Conservation (phyloP, 2,113 vertebrate species). For the Pavo muticus region DNA sequence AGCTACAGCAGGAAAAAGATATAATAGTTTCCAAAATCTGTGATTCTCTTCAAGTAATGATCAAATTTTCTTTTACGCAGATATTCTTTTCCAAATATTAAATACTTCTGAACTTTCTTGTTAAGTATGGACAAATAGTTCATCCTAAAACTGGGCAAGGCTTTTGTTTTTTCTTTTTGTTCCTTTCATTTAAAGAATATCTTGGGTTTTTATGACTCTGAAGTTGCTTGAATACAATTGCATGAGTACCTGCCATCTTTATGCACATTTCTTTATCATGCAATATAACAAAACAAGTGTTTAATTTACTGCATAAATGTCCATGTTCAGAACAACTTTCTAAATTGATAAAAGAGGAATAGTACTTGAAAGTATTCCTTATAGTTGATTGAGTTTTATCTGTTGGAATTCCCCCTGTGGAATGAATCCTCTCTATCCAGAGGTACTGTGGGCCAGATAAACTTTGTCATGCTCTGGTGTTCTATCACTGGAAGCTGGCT, state of each 20-base stretch:
- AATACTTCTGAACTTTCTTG: background rate
- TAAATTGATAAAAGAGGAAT: background rate
- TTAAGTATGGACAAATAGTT: background rate
- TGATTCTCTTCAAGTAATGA: slow-evolving; percentile 8
- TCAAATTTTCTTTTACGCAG: slow-evolving; percentile 22
- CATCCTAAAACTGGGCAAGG: background rate
- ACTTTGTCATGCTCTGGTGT: background rate
- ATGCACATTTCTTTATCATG: background rate
- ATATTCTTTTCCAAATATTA: slow-evolving; percentile 33
- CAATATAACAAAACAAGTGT: background rate
- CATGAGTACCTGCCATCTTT: background rate
- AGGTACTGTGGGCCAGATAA: background rate
- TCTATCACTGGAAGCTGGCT: background rate
- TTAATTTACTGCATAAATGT: background rate
- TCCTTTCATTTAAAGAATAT: background rate
- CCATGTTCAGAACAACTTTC: background rate
- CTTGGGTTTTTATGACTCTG: background rate
- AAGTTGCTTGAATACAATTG: background rate
- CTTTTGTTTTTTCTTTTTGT: background rate
- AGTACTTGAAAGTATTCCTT: background rate
- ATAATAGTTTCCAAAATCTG: slow-evolving; percentile 39
- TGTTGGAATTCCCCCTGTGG: background rate
- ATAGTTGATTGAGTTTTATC: background rate
- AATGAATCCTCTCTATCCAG: background rate
- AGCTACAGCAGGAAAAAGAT: background rate